Conservation (phyloP, 2,113 vertebrate species). For the Cottus gobio region DNA sequence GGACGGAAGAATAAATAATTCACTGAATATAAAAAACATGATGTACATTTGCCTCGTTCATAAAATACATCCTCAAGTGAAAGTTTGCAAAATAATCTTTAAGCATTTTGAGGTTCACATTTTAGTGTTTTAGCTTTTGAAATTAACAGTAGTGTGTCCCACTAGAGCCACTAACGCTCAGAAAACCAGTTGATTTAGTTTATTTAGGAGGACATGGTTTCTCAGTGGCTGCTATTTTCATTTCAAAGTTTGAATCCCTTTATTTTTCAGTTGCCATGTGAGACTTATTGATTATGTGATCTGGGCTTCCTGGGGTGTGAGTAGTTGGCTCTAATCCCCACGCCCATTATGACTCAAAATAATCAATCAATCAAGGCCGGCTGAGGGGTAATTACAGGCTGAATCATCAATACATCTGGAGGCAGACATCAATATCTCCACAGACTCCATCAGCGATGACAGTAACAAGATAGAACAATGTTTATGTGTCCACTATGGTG, state of each 20-base stretch:
- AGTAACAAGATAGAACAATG: not conserved
- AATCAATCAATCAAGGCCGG: slow-evolving; percentile 28
- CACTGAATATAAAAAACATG: not conserved
- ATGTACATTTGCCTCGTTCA: not conserved
- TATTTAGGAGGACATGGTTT: not conserved
- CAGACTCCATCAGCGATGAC: slow-evolving; percentile 17
- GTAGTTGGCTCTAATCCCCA: not conserved
- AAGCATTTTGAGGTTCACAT: not conserved
- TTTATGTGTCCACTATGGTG: slow-evolving; percentile 11
- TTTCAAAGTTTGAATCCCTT: slow-evolving; percentile 8
- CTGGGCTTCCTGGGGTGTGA: slow-evolving; percentile 2
- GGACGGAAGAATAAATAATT: slow-evolving; percentile 15
- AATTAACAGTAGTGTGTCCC: not conserved
- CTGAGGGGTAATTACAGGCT: slow-evolving; percentile 33
- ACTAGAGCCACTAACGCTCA: not conserved
- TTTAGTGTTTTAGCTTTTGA: not conserved
- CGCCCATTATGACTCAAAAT: slow-evolving; percentile 2
- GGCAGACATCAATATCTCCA: slow-evolving; percentile 20
- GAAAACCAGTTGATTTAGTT: not conserved
- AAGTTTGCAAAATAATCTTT: not conserved
- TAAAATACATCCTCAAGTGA: not conserved
- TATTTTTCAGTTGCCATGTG: not conserved
- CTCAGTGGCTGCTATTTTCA: not conserved
- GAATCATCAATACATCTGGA: slow-evolving; percentile 17
- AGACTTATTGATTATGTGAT: slow-evolving; percentile 42